A percentile compares a stretch with the other conserved stretches of the same genome.
These are phyloP conservation scores for Drosophila kohkoa DNA, from an alignment of 1,140 invertebrate species.

Conservation along the genomic window DNA sequence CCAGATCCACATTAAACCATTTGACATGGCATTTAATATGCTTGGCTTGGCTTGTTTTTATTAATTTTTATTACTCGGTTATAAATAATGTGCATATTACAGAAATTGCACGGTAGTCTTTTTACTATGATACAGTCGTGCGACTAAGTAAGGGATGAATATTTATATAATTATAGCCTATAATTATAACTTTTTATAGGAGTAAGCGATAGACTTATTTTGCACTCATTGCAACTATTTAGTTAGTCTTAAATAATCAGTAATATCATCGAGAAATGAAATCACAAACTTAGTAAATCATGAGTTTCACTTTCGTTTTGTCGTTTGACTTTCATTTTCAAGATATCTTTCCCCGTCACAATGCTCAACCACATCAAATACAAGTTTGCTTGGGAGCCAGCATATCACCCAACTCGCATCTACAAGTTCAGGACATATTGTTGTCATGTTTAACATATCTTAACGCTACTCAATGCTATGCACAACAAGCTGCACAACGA, in stretches of 20 bases:
- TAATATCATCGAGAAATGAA: too few species aligned
- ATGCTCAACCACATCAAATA: background rate
- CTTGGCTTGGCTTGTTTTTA: slow-evolving; percentile 67
- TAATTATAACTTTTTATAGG: too few species aligned
- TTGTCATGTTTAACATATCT: slow-evolving; percentile 84
- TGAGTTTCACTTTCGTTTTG: too few species aligned
- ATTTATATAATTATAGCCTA: too few species aligned
- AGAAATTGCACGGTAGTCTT: slow-evolving; percentile 2
- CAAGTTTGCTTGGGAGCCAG: background rate
- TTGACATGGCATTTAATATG: slow-evolving; percentile 81
- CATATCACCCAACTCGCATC: slow-evolving; percentile 52
- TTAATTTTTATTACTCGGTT: slow-evolving; percentile 73
- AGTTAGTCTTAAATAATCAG: too few species aligned
- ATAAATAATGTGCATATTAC: slow-evolving; percentile 55
- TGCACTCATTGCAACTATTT: too few species aligned
- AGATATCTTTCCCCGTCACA: background rate
- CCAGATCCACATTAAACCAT: slow-evolving; percentile 72
- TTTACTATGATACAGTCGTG: slow-evolving; percentile 1
- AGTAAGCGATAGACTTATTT: too few species aligned
- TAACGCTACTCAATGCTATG: slow-evolving; percentile 77
- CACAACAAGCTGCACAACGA: slow-evolving; percentile 30
- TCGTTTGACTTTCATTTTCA: background rate
- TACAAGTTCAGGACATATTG: slow-evolving; percentile 73
- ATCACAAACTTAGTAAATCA: too few species aligned
- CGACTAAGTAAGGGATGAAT: too few species aligned